Evolutionary conservation across 2,113 vertebrate species (phyloP).

Genomic region (Salminus brasiliensis): DNA sequence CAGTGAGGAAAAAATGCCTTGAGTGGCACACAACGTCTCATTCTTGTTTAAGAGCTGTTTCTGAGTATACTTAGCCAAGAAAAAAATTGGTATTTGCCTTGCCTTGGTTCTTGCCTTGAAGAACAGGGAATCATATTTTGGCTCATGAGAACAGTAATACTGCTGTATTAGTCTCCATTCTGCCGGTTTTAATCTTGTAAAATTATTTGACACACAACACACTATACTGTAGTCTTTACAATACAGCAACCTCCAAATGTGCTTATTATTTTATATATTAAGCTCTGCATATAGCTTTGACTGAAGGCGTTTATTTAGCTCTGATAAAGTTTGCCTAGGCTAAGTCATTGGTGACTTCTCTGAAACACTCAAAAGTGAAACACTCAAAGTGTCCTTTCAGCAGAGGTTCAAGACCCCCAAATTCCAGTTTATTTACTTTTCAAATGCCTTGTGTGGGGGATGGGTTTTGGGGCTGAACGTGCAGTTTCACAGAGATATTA

Average conservation of each 20-base stretch:
- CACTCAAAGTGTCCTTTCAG: slow-evolving; percentile 2
- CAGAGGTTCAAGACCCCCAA: not conserved
- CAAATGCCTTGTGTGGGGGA: not conserved
- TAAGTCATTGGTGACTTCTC: not conserved
- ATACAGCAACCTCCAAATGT: not conserved
- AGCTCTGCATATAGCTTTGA: too few relatives aligned
- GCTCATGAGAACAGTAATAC: not conserved
- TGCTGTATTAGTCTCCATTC: not conserved
- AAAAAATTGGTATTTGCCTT: not conserved
- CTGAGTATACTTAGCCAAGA: not conserved
- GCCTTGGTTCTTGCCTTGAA: not conserved
- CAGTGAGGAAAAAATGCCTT: slow-evolving; percentile 31
- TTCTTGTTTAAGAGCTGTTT: not conserved
- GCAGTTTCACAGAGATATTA: not conserved
- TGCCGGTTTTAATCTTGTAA: not conserved
- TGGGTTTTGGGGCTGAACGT: not conserved
- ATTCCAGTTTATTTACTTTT: slow-evolving; percentile 18
- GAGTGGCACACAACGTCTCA: slow-evolving; percentile 18
- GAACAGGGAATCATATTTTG: not conserved
- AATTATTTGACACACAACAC: too few relatives aligned
- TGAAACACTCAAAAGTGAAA: not conserved
- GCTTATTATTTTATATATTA: not conserved
- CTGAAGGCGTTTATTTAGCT: not conserved
- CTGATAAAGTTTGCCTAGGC: not conserved
- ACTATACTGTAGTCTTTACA: too few relatives aligned